Conservation (phyloP, 2,113 vertebrate species). For the Cochlearius cochlearius region DNA sequence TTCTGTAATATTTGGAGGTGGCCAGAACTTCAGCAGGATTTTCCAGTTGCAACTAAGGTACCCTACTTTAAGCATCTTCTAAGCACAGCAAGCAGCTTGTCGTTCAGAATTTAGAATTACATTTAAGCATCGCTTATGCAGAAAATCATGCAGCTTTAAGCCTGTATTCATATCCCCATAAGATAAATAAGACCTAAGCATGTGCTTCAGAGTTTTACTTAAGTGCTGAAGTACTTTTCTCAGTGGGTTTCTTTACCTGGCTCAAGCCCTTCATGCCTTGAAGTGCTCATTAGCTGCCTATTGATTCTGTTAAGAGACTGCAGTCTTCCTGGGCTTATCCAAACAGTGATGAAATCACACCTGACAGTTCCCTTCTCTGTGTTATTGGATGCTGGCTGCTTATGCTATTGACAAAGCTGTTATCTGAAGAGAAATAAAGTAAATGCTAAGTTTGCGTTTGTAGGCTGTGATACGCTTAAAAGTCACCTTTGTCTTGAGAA, state of each 20-base stretch:
- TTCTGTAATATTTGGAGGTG: not conserved
- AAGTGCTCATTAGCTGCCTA: not conserved
- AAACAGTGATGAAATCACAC: not conserved
- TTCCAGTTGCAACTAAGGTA: not conserved
- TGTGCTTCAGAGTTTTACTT: not conserved
- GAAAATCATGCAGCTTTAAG: not conserved
- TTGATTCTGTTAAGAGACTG: not conserved
- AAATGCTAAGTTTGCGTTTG: not conserved
- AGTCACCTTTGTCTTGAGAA: not conserved
- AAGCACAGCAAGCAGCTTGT: not conserved
- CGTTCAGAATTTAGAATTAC: not conserved
- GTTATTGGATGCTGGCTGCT: not conserved
- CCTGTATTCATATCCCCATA: fast-evolving
- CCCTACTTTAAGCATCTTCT: not conserved
- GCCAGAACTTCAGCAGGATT: not conserved
- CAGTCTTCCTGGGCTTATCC: not conserved
- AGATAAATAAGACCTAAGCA: not conserved
- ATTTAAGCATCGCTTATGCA: not conserved
- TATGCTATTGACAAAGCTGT: not conserved
- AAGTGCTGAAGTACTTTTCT: not conserved
- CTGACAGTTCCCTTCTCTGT: not conserved
- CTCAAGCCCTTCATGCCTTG: not conserved
- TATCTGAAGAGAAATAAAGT: not conserved
- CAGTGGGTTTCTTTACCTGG: not conserved
- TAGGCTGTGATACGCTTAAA: not conserved